These are phyloP conservation scores for Acanthopagrus latus DNA, from an alignment of 2,797 vertebrate genomes.

Conservation along the genomic window DNA sequence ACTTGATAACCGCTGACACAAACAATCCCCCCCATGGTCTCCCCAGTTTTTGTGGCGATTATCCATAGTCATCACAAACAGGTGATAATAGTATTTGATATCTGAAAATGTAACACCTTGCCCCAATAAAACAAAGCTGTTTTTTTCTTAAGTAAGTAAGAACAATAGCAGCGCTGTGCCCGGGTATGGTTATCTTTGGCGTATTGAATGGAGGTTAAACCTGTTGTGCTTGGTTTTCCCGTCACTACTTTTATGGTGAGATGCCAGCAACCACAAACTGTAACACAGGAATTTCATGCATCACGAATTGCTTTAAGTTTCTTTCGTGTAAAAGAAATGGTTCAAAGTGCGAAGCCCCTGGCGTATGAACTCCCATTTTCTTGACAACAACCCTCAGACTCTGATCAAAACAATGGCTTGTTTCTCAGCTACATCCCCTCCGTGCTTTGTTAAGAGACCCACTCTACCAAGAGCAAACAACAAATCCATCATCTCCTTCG, in stretches of 20 bases:
- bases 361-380: slow-evolving; percentile 1
- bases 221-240: slow-evolving; percentile 55
- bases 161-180: slow-evolving; percentile 59
- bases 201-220: slow-evolving; percentile 45
- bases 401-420: slow-evolving; percentile 45
- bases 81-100: neutral
- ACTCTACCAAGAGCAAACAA: slow-evolving; percentile 63
- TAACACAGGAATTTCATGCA: neutral
- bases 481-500: slow-evolving; percentile 68
- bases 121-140: neutral
- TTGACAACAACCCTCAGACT: slow-evolving; percentile 20
- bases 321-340: neutral
- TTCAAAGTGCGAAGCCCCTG: slow-evolving; percentile 9
- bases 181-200: neutral
- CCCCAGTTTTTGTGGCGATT: neutral
- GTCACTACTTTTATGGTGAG: slow-evolving; percentile 15
- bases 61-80: neutral
- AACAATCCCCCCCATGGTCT: neutral
- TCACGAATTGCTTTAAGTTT: neutral
- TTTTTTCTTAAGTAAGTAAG: neutral
- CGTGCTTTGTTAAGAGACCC: slow-evolving; percentile 63
- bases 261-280: neutral
- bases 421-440: slow-evolving; percentile 50
- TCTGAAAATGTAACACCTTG: neutral
- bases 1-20: neutral